Percentiles rank a stretch among this genome's conserved stretches.
Conservation (phyloP, 2,797 vertebrate species). For the Monodelphis domestica region DNA sequence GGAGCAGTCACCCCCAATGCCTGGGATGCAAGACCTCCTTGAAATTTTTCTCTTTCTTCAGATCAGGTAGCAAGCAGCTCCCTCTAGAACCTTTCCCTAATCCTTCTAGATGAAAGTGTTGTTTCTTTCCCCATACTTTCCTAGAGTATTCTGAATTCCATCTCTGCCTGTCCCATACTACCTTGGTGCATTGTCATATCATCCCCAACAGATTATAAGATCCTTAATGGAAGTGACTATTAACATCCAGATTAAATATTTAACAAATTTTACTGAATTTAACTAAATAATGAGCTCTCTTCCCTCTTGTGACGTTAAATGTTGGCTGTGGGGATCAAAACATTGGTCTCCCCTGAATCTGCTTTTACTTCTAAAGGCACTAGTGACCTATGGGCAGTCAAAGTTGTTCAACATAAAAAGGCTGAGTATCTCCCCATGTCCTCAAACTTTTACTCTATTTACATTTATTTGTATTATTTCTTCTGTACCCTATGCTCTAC, state of each 20-base stretch:
- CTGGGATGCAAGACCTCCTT: background rate
- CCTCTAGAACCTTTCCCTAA: background rate
- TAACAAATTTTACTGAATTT: background rate
- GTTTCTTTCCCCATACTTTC: background rate
- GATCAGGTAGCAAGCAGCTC: background rate
- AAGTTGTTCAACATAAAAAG: background rate
- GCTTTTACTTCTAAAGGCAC: background rate
- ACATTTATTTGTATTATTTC: background rate
- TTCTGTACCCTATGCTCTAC: background rate
- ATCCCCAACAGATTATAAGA: background rate
- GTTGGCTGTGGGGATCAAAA: background rate
- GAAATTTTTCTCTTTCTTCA: background rate
- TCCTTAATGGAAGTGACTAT: background rate
- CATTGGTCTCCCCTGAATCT: background rate
- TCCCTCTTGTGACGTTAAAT: background rate
- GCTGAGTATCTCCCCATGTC: background rate
- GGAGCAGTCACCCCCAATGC: background rate
- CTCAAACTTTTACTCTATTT: background rate
- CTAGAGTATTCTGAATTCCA: background rate
- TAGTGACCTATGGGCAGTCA: background rate
- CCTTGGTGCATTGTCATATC: background rate
- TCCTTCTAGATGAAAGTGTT: background rate
- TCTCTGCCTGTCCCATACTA: background rate
- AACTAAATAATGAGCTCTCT: background rate
- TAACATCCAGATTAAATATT: background rate